Conservation (phyloP, 2,797 vertebrate genomes). For the Cirrhinus molitorella region DNA sequence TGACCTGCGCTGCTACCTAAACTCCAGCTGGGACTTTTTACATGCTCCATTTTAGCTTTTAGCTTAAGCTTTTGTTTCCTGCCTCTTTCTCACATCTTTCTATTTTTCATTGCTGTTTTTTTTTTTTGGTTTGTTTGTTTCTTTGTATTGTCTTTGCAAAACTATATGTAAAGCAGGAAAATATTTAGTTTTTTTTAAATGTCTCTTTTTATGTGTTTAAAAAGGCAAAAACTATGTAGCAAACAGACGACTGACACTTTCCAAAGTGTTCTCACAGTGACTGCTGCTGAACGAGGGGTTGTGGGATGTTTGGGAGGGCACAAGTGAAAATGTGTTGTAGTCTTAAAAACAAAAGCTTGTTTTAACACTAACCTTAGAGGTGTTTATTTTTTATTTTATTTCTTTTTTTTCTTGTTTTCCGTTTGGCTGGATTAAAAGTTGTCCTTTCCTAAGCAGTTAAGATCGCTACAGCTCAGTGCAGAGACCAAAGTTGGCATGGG, state of each 20-base stretch:
- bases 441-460: slow-evolving; percentile 61
- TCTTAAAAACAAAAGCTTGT: slow-evolving; percentile 67
- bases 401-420: slow-evolving; percentile 17
- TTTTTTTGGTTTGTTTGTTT: slow-evolving; percentile 35
- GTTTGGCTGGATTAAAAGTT: slow-evolving; percentile 48
- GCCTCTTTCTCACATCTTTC: slow-evolving; percentile 63
- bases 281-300: slow-evolving; percentile 74
- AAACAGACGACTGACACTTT: slow-evolving; percentile 71
- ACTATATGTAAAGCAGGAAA: slow-evolving; percentile 66
- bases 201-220: slow-evolving; percentile 24
- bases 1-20: slow-evolving; percentile 87
- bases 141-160: slow-evolving; percentile 34
- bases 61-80: slow-evolving; percentile 59
- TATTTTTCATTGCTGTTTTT: slow-evolving; percentile 60
- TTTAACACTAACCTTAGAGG: slow-evolving; percentile 63
- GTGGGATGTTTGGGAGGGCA: slow-evolving; percentile 59
- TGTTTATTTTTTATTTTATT: slow-evolving; percentile 12
- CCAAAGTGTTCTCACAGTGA: slow-evolving; percentile 70
- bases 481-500: slow-evolving; percentile 89
- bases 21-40: slow-evolving; percentile 84
- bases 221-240: slow-evolving; percentile 79
- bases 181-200: slow-evolving; percentile 43
- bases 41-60: slow-evolving; percentile 65
- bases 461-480: slow-evolving; percentile 73
- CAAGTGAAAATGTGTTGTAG: slow-evolving; percentile 63